phyloP scores from a whole-genome alignment of 1,140 invertebrate genomes.

The Thaumatotibia leucotreta region DNA sequence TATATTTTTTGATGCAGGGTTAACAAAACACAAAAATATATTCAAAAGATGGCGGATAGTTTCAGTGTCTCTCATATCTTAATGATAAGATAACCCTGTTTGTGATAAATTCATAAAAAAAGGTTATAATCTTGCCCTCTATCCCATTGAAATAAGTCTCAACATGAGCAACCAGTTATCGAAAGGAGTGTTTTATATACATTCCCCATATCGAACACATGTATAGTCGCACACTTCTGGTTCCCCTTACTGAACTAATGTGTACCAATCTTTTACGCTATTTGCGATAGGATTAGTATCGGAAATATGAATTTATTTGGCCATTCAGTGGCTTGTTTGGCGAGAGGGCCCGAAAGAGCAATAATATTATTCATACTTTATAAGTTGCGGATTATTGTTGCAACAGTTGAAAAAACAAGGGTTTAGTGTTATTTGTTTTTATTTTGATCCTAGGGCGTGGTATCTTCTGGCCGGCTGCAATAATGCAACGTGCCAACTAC shows the following conservation, averaged over 20 bases:
- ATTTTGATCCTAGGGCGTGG: too few relatives aligned
- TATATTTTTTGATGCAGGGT: too few relatives aligned
- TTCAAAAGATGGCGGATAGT: too few relatives aligned
- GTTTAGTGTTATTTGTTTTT: neutral
- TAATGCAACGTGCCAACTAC: too few relatives aligned
- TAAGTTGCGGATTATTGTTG: slow-evolving; percentile 22
- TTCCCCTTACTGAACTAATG: neutral
- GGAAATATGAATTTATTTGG: slow-evolving; percentile 39
- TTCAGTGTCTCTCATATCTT: too few relatives aligned
- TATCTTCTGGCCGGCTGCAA: too few relatives aligned
- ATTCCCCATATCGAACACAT: slow-evolving; percentile 12
- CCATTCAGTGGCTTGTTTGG: slow-evolving; percentile 33
- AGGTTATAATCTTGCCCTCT: neutral
- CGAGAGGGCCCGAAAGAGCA: slow-evolving; percentile 23
- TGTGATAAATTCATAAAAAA: neutral
- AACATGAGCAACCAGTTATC: neutral
- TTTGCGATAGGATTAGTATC: slow-evolving; percentile 32
- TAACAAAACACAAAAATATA: too few relatives aligned
- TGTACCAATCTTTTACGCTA: slow-evolving; percentile 2
- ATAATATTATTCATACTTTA: slow-evolving; percentile 42
- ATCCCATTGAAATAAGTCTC: neutral
- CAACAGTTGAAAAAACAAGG: slow-evolving; percentile 1
- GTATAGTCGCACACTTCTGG: neutral
- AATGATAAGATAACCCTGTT: too few relatives aligned
- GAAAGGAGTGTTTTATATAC: neutral